Evolutionary conservation across 2,113 vertebrate species (phyloP).

Genomic region (Glaucomys volans): DNA sequence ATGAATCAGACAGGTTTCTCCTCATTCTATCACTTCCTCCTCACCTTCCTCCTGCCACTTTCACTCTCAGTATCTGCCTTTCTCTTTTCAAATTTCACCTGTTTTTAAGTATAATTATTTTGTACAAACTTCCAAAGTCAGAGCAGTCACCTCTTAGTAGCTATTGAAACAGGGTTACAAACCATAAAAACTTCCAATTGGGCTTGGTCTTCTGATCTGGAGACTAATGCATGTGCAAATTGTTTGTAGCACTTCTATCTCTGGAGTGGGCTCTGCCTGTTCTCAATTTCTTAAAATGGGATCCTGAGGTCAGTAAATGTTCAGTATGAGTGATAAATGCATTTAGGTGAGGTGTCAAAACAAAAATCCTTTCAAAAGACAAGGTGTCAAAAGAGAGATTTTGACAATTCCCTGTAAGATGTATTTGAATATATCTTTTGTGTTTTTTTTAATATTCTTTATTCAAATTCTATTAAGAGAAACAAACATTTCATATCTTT

Average conservation of each 20-base stretch:
- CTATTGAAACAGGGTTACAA: neutral
- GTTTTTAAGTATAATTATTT: neutral
- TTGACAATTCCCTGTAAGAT: conserved; percentile 63
- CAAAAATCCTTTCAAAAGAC: conserved; percentile 74
- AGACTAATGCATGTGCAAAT: conserved; percentile 61
- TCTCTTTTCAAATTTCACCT: neutral
- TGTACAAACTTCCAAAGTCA: neutral
- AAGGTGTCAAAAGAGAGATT: conserved; percentile 69
- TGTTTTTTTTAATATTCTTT: conserved; percentile 66
- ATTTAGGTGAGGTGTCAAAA: conserved; percentile 77
- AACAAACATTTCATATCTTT: neutral
- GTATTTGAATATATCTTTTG: conserved; percentile 57
- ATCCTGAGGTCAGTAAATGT: conserved; percentile 73
- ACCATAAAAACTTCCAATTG: neutral
- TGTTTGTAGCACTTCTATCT: conserved; percentile 76
- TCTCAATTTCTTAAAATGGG: conserved; percentile 78
- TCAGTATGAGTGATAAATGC: conserved; percentile 21
- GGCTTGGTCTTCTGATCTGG: neutral
- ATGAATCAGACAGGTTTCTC: neutral
- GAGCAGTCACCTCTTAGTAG: too few relatives aligned
- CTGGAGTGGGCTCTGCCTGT: conserved; percentile 62
- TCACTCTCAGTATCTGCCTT: neutral
- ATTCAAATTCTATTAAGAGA: conserved; percentile 45
- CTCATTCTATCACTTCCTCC: neutral
- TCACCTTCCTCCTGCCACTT: neutral